phyloP scores from a whole-genome alignment of 1,140 invertebrate species.

The Ceratina calcarata region DNA sequence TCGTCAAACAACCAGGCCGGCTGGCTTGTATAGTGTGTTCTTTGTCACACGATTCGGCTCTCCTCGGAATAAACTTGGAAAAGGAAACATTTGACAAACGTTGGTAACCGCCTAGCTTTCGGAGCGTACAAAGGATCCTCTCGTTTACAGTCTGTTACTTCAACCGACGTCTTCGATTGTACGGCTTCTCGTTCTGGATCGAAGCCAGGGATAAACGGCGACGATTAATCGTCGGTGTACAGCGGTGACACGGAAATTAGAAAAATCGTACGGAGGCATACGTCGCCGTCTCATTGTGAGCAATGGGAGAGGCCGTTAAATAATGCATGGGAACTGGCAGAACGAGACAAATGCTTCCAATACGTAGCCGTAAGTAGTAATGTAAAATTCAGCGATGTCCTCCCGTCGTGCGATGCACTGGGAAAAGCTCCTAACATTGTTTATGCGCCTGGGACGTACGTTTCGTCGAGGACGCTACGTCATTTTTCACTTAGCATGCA shows the following conservation, averaged over 20 bases:
- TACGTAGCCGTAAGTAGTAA: conserved; percentile 15
- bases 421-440: conserved; percentile 14
- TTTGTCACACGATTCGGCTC: neutral
- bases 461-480: conserved; percentile 9
- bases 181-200: neutral
- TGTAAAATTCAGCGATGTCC: conserved; percentile 36
- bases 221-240: conserved; percentile 18
- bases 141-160: neutral
- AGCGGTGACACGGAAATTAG: neutral
- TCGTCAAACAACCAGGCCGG: conserved; percentile 1
- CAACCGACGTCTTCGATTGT: neutral
- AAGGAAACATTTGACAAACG: conserved; percentile 2
- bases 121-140: neutral
- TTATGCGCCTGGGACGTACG: conserved; percentile 14
- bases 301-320: neutral
- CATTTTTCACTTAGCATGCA: conserved; percentile 35
- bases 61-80: neutral
- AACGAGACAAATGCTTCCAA: conserved; percentile 8
- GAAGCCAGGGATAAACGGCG: neutral
- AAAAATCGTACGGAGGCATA: neutral
- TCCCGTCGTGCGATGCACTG: neutral
- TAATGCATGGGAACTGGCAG: neutral
- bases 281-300: neutral
- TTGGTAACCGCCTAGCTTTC: neutral
- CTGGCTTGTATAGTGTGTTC: neutral